These are phyloP conservation scores for Daubentonia madagascariensis DNA, from an alignment of 2,113 vertebrate species.

Conservation along the genomic window DNA sequence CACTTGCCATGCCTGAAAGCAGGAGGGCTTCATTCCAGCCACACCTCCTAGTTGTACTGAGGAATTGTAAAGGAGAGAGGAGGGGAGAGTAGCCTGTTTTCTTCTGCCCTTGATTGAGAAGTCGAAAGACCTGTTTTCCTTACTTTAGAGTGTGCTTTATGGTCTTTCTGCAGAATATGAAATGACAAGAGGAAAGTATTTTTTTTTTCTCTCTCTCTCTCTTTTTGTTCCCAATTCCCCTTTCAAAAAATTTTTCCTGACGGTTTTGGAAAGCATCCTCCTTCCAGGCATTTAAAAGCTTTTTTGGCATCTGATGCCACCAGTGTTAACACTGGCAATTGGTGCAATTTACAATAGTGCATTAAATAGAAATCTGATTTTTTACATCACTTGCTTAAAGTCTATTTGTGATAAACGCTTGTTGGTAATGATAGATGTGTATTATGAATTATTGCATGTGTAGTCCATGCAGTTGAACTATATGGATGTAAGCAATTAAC, in stretches of 20 bases:
- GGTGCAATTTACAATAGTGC: constrained; percentile 51
- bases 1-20: neutral
- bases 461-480: neutral
- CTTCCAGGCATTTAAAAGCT: constrained; percentile 68
- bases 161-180: constrained; percentile 28
- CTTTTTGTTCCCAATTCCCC: neutral
- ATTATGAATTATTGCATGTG: constrained; percentile 7
- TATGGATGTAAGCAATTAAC: neutral
- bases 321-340: constrained; percentile 58
- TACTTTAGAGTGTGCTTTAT: neutral
- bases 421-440: constrained; percentile 1
- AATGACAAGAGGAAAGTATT: neutral
- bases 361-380: constrained; percentile 64
- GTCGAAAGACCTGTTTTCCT: neutral
- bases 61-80: neutral
- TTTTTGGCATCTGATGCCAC: constrained; percentile 61
- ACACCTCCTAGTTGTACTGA: neutral
- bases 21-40: neutral
- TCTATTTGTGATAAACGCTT: constrained; percentile 29
- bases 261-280: constrained; percentile 47
- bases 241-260: neutral
- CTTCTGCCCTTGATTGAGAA: neutral
- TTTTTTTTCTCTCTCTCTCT: neutral
- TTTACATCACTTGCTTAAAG: constrained; percentile 52
- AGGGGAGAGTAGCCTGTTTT: neutral